Base-by-base conservation (phyloP, 2,113 vertebrate species). In the Callocephalon fimbriatum region DNA sequence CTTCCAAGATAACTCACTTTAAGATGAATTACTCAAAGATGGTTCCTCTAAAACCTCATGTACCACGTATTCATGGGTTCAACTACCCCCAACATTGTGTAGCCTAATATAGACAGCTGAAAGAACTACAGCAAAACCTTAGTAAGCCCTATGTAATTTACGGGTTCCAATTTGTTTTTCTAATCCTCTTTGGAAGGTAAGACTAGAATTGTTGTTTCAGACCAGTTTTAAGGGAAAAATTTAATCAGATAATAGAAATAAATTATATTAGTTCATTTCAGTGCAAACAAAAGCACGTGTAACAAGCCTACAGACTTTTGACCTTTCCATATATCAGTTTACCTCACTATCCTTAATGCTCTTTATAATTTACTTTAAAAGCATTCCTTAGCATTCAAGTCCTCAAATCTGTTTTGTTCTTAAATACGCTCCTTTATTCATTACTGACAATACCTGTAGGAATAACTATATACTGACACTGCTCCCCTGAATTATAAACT, bases 11-110 rank as follows among this genome's bases (percentile, higher is more conserved):
- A 72, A 56, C 13, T 63, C 48, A 26, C 23, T 37, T 59, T 15
- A 75, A 86, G 23, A 78, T 73, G 1, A 79, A 19, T 63, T 65
- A 93, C 35, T 89, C 72, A 45, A 88, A 42, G 12, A 79, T 19
- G 15, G 9, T 14, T 80, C 22, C 8, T 5, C 23, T 50, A 31
- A 21, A 62, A 68, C 38, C 44, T 86, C 31, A 31, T 0, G 4
- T 13, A 85, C 13, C 54, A n/a, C 0, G 1, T 7, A 44, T 11
- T 62, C 45, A 11, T 1, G 6, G 25, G 7, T 58, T 67, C 12
- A 65, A 74, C 27, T 45, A 23, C 29, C 15, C 19, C 45, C 32
- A 42, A 25, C 40, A 44, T 3, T 10, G 22, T 0, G 2, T 2
- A 54, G 10, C 20, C 50, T 35, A 15, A 8, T 40, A 5, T 7